These are phyloP conservation scores for Potamilus streckersoni DNA, from an alignment of 1,140 invertebrate species.

Conservation along the genomic window DNA sequence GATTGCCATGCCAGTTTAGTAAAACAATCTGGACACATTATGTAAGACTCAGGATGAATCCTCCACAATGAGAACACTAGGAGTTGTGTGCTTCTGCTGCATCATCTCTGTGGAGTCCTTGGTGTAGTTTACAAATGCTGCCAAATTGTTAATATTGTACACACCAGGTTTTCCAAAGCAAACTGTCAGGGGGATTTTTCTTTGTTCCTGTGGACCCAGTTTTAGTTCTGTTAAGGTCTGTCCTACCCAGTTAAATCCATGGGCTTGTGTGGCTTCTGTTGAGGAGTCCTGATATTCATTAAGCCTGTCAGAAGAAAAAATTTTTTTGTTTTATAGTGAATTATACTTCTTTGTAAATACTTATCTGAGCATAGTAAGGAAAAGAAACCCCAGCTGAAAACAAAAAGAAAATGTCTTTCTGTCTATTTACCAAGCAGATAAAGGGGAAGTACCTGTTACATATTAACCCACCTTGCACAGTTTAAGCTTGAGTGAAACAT, in stretches of 20 bases:
- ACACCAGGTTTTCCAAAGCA: conserved; percentile 60
- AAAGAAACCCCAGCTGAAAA: too few relatives aligned
- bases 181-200: conserved; percentile 44
- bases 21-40: too few relatives aligned
- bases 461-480: too few relatives aligned
- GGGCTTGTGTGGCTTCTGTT: conserved; percentile 1
- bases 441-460: too few relatives aligned
- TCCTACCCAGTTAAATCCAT: conserved; percentile 54
- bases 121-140: conserved; percentile 57
- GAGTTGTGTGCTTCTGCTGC: conserved; percentile 57
- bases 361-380: too few relatives aligned
- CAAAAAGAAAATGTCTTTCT: too few relatives aligned
- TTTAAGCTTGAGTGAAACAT: too few relatives aligned
- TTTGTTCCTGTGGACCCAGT: conserved; percentile 42
- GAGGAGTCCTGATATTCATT: conserved; percentile 18
- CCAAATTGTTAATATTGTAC: conserved; percentile 61
- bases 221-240: conserved; percentile 51
- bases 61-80: conserved; percentile 54
- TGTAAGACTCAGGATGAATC: conserved; percentile 14
- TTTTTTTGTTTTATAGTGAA: neutral
- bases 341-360: too few relatives aligned
- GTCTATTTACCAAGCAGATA: too few relatives aligned
- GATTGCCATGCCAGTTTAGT: too few relatives aligned
- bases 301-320: conserved; percentile 2
- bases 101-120: conserved; percentile 57